Evolutionary conservation across 2,797 vertebrate genomes (phyloP).

Genomic region (Pangasius djambal): DNA sequence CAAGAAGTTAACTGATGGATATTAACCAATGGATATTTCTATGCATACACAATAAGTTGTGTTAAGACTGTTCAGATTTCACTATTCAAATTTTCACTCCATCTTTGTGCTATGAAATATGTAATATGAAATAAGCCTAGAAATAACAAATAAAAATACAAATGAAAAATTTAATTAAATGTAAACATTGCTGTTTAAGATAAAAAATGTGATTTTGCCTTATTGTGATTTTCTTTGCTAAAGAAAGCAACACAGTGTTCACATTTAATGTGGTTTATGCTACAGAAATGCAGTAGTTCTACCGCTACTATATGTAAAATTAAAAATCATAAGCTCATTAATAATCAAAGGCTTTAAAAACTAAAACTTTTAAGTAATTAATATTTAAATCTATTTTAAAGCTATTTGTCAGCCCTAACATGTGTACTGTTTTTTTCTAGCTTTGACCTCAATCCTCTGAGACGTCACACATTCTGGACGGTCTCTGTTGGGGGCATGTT

Average conservation of each 20-base stretch:
- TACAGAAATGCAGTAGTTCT: not conserved
- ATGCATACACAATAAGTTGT: not conserved
- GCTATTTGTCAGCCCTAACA: not conserved
- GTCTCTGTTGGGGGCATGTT: constrained; percentile 79
- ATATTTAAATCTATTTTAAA: not conserved
- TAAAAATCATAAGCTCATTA: too few species aligned
- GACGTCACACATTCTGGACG: constrained; percentile 84
- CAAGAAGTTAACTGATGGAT: not conserved
- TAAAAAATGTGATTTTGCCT: not conserved
- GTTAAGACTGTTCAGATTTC: not conserved
- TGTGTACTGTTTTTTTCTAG: constrained; percentile 52
- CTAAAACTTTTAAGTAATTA: not conserved
- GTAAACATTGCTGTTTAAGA: not conserved
- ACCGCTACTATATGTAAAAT: not conserved
- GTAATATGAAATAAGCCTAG: not conserved
- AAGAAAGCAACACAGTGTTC: not conserved
- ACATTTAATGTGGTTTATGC: not conserved
- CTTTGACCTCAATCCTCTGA: constrained; percentile 78
- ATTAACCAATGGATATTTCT: not conserved
- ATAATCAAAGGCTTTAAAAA: not conserved
- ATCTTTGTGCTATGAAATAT: not conserved
- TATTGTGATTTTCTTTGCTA: not conserved
- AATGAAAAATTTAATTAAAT: not conserved
- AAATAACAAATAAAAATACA: not conserved
- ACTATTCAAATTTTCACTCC: not conserved